phyloP scores from a whole-genome alignment of 2,113 vertebrate species.

The Gadus macrocephalus region DNA sequence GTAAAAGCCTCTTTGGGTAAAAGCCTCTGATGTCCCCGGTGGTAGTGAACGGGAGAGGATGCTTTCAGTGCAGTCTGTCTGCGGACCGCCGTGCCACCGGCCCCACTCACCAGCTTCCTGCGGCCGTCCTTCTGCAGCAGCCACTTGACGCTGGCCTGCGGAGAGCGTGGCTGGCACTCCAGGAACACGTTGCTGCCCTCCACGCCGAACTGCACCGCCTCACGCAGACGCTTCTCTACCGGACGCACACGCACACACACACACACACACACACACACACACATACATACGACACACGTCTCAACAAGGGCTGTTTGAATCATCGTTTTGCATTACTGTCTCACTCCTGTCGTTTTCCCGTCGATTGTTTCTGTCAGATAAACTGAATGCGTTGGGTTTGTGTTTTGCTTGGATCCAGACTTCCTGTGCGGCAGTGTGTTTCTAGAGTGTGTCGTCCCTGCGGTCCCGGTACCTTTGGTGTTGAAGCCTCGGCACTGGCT shows the following conservation, averaged over 20 bases:
- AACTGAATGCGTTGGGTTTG: no score
- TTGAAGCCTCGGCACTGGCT: slow-evolving; percentile 87
- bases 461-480: slow-evolving; percentile 72
- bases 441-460: no score
- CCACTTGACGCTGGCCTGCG: slow-evolving; percentile 65
- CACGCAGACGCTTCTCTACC: slow-evolving; percentile 61
- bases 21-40: neutral
- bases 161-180: slow-evolving; percentile 67
- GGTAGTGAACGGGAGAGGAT: no score
- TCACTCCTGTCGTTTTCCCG: neutral
- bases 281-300: neutral
- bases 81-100: neutral
- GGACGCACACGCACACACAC: neutral
- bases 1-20: neutral
- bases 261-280: neutral
- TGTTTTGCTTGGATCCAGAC: no score
- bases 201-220: slow-evolving; percentile 67
- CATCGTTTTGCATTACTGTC: neutral
- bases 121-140: slow-evolving; percentile 55
- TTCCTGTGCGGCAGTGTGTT: no score
- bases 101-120: slow-evolving; percentile 53
- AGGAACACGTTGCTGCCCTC: slow-evolving; percentile 68
- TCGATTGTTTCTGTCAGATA: no score
- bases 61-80: neutral
- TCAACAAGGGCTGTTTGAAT: neutral